Percentiles rank a stretch among this genome's conserved stretches.
Evolutionary conservation across 2,888 invertebrate species (phyloP).

Genomic region (Mesorhabditis sp.): DNA sequence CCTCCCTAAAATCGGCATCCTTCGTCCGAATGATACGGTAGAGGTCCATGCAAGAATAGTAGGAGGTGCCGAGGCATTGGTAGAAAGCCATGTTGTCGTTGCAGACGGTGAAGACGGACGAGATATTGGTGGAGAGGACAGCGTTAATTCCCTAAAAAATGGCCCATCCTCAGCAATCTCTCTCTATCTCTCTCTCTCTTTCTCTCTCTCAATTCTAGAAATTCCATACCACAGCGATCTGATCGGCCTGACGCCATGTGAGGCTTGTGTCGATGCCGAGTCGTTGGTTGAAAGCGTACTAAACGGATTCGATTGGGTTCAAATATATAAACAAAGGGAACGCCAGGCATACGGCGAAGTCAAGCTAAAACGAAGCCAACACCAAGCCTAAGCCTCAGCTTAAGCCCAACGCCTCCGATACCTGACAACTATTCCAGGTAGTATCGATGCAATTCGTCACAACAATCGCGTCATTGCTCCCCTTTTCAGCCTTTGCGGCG

Average conservation of each 20-base stretch:
- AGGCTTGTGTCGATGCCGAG: constrained; percentile 7
- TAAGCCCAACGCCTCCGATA: background rate
- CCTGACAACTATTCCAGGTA: background rate
- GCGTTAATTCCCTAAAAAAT: background rate
- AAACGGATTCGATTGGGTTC: background rate
- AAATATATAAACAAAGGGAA: too few relatives aligned
- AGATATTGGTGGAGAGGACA: constrained; percentile 1
- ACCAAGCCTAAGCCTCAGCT: too few relatives aligned
- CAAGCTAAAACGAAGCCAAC: too few relatives aligned
- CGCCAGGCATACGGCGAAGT: too few relatives aligned
- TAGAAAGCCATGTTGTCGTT: constrained; percentile 24
- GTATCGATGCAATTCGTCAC: background rate
- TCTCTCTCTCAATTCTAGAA: too few relatives aligned
- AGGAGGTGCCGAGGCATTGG: constrained; percentile 43
- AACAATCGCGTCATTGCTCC: background rate
- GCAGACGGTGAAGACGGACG: background rate
- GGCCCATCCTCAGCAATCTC: too few relatives aligned
- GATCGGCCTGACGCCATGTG: constrained; percentile 3
- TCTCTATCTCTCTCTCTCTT: too few relatives aligned
- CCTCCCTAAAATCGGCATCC: constrained; percentile 23
- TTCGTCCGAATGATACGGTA: constrained; percentile 30
- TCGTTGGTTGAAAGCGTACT: background rate
- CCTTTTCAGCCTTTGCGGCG: background rate
- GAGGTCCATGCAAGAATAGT: constrained; percentile 38
- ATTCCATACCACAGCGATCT: background rate